Percentiles rank a stretch among this genome's conserved stretches.
Conservation (phyloP, 2,113 vertebrate genomes). For the Indicator maculatus region DNA sequence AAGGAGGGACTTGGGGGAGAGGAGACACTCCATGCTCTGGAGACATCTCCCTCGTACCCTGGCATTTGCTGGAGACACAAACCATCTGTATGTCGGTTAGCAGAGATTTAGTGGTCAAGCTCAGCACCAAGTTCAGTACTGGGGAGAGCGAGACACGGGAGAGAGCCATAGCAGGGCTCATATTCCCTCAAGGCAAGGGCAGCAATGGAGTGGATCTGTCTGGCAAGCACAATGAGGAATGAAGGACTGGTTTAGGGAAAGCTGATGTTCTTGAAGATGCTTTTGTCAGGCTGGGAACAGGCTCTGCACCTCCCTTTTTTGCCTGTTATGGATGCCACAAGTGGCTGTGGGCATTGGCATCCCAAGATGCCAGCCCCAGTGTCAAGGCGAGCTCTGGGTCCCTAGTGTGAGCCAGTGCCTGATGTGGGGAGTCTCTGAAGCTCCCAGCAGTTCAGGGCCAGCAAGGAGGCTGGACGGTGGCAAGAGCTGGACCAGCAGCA, state of each 20-base stretch:
- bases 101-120: conserved; percentile 18
- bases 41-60: conserved; percentile 38
- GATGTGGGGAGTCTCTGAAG: background rate
- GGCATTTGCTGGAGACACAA: conserved; percentile 48
- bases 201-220: background rate
- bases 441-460: fast-evolving
- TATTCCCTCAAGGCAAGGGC: fast-evolving
- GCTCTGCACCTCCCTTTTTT: background rate
- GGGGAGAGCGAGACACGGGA: background rate
- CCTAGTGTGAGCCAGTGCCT: background rate
- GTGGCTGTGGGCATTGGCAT: background rate
- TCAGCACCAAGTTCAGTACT: conserved; percentile 9
- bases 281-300: background rate
- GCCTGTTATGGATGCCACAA: background rate
- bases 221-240: background rate
- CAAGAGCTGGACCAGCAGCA: background rate
- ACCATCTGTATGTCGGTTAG: conserved; percentile 40
- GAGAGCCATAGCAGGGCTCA: background rate
- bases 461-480: background rate
- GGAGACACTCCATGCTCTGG: background rate
- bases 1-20: conserved; percentile 3
- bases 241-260: background rate
- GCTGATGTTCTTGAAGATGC: background rate
- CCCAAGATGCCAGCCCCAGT: background rate
- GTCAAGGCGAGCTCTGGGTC: background rate